These are phyloP conservation scores for Dryomyza anilis DNA, from an alignment of 2,888 invertebrate genomes.

Conservation along the genomic window DNA sequence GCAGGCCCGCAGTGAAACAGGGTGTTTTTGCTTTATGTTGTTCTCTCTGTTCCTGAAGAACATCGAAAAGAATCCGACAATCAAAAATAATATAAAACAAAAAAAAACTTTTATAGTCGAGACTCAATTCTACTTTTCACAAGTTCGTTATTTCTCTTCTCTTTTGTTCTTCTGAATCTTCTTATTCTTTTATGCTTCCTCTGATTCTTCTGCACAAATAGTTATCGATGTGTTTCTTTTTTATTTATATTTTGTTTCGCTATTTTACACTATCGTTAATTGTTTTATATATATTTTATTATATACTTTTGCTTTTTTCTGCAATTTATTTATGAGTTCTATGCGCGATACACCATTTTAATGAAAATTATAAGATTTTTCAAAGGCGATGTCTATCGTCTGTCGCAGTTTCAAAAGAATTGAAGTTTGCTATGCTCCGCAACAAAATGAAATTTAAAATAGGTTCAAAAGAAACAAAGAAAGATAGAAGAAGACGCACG, in stretches of 20 bases:
- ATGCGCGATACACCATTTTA: background rate
- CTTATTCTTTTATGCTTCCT: background rate
- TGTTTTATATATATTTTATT: background rate
- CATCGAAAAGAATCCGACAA: too few species aligned
- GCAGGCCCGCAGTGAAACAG: conserved; percentile 12
- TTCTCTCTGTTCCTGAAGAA: too few species aligned
- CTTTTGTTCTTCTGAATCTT: background rate
- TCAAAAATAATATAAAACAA: too few species aligned
- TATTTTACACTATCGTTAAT: background rate
- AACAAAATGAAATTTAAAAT: too few species aligned
- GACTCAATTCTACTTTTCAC: background rate
- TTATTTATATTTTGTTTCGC: background rate
- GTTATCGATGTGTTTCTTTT: background rate
- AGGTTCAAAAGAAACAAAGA: too few species aligned
- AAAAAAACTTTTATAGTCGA: background rate
- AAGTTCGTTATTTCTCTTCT: background rate
- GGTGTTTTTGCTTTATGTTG: too few species aligned
- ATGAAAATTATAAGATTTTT: background rate
- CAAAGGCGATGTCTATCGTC: background rate
- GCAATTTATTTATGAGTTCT: background rate
- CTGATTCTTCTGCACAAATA: too few species aligned
- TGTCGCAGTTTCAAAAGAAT: background rate
- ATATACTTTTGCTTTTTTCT: too few species aligned
- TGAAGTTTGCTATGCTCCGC: too few species aligned
- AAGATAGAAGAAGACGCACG: too few species aligned